Evolutionary conservation across 2,113 vertebrate species (phyloP).

Genomic region (Mystacornis crossleyi): DNA sequence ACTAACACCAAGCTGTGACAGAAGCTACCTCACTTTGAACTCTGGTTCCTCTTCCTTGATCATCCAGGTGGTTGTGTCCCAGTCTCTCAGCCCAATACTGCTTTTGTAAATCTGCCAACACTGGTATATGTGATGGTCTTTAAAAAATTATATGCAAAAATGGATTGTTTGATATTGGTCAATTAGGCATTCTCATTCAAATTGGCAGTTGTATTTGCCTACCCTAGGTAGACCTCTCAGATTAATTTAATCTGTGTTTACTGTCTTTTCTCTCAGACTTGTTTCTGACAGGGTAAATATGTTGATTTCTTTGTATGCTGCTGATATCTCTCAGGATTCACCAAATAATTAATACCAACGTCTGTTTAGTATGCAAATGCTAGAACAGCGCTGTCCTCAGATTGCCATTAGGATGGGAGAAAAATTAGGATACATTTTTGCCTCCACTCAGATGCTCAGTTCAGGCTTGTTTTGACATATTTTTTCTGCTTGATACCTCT

Average conservation of each 20-base stretch:
- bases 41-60: background rate
- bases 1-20: background rate
- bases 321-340: background rate
- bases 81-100: background rate
- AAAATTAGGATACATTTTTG: background rate
- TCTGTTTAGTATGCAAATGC: constrained; percentile 26
- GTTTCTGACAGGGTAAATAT: background rate
- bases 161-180: background rate
- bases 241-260: background rate
- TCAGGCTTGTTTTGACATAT: background rate
- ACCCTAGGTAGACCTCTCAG: background rate
- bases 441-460: background rate
- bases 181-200: background rate
- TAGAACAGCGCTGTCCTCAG: background rate
- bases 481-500: background rate
- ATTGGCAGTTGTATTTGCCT: background rate
- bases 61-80: background rate
- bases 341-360: constrained; percentile 30
- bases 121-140: background rate
- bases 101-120: background rate
- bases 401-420: background rate
- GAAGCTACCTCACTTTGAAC: background rate
- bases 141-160: background rate
- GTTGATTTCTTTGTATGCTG: background rate
- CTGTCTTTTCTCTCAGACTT: background rate